phyloP scores from a whole-genome alignment of 2,797 vertebrate genomes.

The Lindbergichthys nudifrons region DNA sequence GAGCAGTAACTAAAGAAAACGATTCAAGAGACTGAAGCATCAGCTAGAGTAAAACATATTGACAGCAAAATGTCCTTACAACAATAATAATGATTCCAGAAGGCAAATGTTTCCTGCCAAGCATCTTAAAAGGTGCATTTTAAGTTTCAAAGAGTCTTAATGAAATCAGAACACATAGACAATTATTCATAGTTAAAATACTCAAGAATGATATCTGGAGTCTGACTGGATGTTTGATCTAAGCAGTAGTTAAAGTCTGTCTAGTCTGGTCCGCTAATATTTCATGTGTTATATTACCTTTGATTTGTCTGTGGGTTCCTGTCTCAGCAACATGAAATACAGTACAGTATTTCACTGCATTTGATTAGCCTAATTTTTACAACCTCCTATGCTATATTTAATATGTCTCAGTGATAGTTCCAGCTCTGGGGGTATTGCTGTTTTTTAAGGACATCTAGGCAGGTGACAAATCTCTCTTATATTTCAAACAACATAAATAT shows the following conservation, averaged over 20 bases:
- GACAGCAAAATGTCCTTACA: constrained; percentile 3
- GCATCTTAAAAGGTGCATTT: constrained; percentile 19
- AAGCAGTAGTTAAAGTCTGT: constrained; percentile 12
- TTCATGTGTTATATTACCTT: constrained; percentile 3
- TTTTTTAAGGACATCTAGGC: constrained; percentile 6
- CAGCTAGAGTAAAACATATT: constrained; percentile 17
- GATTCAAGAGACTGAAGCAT: constrained; percentile 9
- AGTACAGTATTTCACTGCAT: constrained; percentile 8
- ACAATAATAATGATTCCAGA: constrained; percentile 1
- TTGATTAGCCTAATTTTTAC: constrained; percentile 18
- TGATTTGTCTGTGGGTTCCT: constrained; percentile 6
- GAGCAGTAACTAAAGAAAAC: background rate
- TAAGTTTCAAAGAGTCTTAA: constrained; percentile 6
- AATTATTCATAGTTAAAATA: constrained; percentile 25
- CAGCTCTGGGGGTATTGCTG: constrained; percentile 8
- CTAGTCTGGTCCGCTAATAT: constrained; percentile 5
- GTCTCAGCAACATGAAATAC: constrained; percentile 11
- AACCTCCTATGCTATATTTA: constrained; percentile 1
- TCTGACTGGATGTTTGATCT: constrained; percentile 13
- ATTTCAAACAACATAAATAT: constrained; percentile 23
- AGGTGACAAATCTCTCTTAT: constrained; percentile 39
- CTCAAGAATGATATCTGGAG: constrained; percentile 14
- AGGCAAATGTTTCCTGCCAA: constrained; percentile 13
- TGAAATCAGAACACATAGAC: constrained; percentile 17
- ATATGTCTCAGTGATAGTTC: constrained; percentile 20